phyloP scores from a whole-genome alignment of 1,140 invertebrate species.

The Agrilus planipennis region DNA sequence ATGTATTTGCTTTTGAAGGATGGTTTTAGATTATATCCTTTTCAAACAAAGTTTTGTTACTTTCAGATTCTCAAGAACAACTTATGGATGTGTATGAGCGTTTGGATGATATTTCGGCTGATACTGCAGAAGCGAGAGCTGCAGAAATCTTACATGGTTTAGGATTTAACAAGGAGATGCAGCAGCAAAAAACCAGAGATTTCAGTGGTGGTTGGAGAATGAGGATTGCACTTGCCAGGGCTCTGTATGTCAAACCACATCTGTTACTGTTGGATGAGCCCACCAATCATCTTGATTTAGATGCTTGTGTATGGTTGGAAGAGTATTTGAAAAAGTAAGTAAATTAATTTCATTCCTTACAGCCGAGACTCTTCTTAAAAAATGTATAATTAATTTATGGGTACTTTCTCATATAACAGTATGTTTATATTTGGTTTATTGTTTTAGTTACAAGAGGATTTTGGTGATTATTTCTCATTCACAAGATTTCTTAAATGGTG shows the following conservation, averaged over 20 bases:
- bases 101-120: conserved; percentile 91
- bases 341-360: too few species aligned
- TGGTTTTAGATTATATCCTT: too few species aligned
- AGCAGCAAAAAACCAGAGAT: conserved; percentile 74
- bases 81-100: conserved; percentile 97
- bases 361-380: neutral
- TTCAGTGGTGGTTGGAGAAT: conserved; percentile 99
- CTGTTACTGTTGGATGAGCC: conserved; percentile 90
- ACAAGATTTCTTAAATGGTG: conserved; percentile 98
- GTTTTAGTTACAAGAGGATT: conserved; percentile 85
- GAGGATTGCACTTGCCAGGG: conserved; percentile 96
- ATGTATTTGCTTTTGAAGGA: too few species aligned
- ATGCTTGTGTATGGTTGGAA: conserved; percentile 99
- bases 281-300: conserved; percentile 96
- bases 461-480: conserved; percentile 98
- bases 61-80: conserved; percentile 80
- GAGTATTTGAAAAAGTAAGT: conserved; percentile 84
- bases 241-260: conserved; percentile 86
- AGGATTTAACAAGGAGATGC: conserved; percentile 93
- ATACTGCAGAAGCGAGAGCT: conserved; percentile 88
- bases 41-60: conserved; percentile 10
- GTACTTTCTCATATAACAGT: neutral
- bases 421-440: conserved; percentile 12
- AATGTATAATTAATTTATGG: neutral
- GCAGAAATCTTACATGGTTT: conserved; percentile 93